Percentiles rank a stretch among this genome's conserved stretches.
Conservation (phyloP, 2,888 invertebrate genomes). For the Dryobotodes eremita region DNA sequence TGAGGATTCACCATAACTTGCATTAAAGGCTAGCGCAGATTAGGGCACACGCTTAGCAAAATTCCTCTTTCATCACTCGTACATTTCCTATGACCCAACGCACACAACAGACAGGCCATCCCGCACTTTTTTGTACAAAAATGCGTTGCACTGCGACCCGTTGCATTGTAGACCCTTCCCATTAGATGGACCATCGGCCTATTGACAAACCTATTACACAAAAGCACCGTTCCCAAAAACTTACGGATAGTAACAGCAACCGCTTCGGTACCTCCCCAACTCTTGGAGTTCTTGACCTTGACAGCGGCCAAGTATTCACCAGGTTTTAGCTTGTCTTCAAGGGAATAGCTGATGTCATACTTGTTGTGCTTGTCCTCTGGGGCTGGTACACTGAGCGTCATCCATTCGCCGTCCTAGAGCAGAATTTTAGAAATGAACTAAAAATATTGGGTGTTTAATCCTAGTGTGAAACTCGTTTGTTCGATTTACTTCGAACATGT, state of each 20-base stretch:
- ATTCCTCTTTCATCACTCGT: too few species aligned
- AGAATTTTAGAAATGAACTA: neutral
- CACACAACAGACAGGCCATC: too few species aligned
- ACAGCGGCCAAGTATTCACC: conserved; percentile 81
- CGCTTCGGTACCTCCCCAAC: conserved; percentile 78
- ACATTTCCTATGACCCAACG: too few species aligned
- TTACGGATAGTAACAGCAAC: conserved; percentile 79
- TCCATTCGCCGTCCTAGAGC: conserved; percentile 74
- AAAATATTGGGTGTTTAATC: neutral
- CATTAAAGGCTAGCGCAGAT: too few species aligned
- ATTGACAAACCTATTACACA: neutral
- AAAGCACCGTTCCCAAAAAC: conserved; percentile 22
- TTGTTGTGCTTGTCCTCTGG: conserved; percentile 71
- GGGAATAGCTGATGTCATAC: conserved; percentile 74
- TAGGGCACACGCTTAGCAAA: too few species aligned
- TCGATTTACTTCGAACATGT: neutral
- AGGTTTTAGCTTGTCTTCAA: conserved; percentile 72
- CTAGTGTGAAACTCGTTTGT: neutral
- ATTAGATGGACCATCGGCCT: neutral
- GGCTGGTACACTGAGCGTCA: conserved; percentile 72
- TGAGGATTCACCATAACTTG: too few species aligned
- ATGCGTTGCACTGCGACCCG: too few species aligned
- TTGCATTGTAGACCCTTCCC: neutral
- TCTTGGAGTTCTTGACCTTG: conserved; percentile 80
- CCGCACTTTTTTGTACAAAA: too few species aligned